Base-by-base conservation (phyloP, 2,113 vertebrate genomes). In the Cathartes aura region DNA sequence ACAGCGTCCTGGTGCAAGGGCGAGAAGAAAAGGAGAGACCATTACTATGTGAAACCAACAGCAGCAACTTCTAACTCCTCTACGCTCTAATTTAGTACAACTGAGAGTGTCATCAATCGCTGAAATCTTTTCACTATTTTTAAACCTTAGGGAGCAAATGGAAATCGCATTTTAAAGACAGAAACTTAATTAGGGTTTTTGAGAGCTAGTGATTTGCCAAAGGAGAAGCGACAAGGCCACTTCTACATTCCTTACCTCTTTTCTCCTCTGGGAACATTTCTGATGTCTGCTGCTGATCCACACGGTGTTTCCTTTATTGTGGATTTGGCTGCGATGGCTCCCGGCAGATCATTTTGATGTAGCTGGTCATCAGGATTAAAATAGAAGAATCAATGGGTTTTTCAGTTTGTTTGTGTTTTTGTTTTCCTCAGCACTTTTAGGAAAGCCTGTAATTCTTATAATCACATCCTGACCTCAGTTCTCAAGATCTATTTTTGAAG, bases 111-210 rank as follows among this genome's bases (percentile, higher is more conserved):
- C 80, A 89, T 80, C 82, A 92, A 42, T 74, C 73, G 85, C 79
- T 59, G 50, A 86, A 93, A 88, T 86, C 15, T 90, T 70, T 70
- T 62, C 36, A 63, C 82, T 95, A 56, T 67, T 97, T 97, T 89
- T 93, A 95, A 93, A 93, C 87, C 52, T 87, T 48, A 92, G 80
- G 64, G 86, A 97, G 52, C 38, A 84, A 93, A 95, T 74, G 67
- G 90, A 89, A 97, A 92, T 89, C 68, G 43, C 80, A 75, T 90
- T 95, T 90, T 91, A 71, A 95, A 90, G 91, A 63, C 4, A 29
- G 90, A 91, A 97, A 89, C 36, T 93, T 92, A 96, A 93, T 96
- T 63, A 95, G 58, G 70, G 56, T 43, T 92, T 90, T 67, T 67
- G 68, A 90, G 82, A 93, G 59, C 73, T 68, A 74, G 80, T 68